Evolutionary conservation across 2,797 vertebrate species (phyloP).

Genomic region (Naso thynnoides): DNA sequence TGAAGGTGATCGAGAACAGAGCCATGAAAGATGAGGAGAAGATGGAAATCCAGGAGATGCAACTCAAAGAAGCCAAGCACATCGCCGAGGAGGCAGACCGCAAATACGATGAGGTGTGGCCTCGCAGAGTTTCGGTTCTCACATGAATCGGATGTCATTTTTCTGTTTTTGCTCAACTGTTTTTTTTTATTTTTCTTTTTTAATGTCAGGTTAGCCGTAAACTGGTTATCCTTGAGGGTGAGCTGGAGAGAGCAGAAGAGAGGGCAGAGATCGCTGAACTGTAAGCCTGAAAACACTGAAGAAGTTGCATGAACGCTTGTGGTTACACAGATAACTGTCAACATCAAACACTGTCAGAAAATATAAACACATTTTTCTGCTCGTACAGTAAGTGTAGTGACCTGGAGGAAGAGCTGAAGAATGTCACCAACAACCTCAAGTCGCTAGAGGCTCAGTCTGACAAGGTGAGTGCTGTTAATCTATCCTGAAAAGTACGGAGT

Average conservation of each 20-base stretch:
- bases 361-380: background rate
- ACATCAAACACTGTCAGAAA: background rate
- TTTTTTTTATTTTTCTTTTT: background rate
- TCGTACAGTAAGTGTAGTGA: conserved; percentile 91
- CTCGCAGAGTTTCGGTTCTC: background rate
- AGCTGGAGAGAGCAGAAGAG: conserved; percentile 96
- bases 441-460: conserved; percentile 97
- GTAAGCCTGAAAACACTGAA: conserved; percentile 81
- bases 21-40: conserved; percentile 99
- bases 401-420: conserved; percentile 97
- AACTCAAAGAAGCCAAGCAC: conserved; percentile 97
- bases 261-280: conserved; percentile 94
- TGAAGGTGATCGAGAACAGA: conserved; percentile 98
- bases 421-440: conserved; percentile 97
- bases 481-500: background rate
- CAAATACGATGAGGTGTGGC: conserved; percentile 94
- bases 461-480: conserved; percentile 83
- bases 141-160: background rate
- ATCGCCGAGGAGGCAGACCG: conserved; percentile 97
- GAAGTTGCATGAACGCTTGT: background rate
- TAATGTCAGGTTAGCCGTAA: conserved; percentile 92
- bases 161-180: background rate
- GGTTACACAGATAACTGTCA: background rate
- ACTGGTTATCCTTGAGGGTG: conserved; percentile 94
- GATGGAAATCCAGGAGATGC: conserved; percentile 98